Conservation (phyloP, 2,113 vertebrate genomes). For the Esox niger region DNA sequence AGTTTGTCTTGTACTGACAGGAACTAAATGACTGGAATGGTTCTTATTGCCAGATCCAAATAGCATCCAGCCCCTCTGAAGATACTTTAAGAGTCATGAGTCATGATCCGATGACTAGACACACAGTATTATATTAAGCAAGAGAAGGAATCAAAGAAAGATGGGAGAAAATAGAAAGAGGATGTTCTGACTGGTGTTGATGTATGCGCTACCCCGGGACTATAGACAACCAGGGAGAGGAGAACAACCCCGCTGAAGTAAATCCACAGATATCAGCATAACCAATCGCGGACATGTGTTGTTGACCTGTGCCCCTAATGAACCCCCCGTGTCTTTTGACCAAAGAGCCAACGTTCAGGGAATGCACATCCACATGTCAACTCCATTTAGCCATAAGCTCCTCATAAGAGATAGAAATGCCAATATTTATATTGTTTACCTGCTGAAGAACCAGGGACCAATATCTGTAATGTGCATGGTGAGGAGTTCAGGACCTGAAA, state of each 20-base stretch:
- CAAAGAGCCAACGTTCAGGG: too few species aligned
- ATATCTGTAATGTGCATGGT: not conserved
- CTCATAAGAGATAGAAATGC: not conserved
- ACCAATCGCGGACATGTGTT: too few species aligned
- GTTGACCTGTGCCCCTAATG: too few species aligned
- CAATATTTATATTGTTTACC: conserved; percentile 46
- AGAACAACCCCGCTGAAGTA: too few species aligned
- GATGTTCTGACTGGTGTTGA: too few species aligned
- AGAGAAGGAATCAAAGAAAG: not conserved
- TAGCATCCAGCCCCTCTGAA: conserved; percentile 3
- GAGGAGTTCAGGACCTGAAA: conserved; percentile 38
- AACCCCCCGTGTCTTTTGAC: too few species aligned
- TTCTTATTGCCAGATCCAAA: conserved; percentile 33
- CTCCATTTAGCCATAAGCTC: not conserved
- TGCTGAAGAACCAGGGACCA: conserved; percentile 11
- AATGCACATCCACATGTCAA: not conserved
- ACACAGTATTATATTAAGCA: not conserved
- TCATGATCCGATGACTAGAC: conserved; percentile 12
- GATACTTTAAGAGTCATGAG: conserved; percentile 5
- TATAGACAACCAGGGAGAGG: too few species aligned
- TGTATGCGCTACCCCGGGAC: too few species aligned
- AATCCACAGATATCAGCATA: too few species aligned
- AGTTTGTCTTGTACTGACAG: conserved; percentile 32
- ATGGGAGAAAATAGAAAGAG: too few species aligned
- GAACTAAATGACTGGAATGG: conserved; percentile 16